Evolutionary conservation across 2,113 vertebrate species (phyloP).

Genomic region (Sinocyclocheilus grahami): DNA sequence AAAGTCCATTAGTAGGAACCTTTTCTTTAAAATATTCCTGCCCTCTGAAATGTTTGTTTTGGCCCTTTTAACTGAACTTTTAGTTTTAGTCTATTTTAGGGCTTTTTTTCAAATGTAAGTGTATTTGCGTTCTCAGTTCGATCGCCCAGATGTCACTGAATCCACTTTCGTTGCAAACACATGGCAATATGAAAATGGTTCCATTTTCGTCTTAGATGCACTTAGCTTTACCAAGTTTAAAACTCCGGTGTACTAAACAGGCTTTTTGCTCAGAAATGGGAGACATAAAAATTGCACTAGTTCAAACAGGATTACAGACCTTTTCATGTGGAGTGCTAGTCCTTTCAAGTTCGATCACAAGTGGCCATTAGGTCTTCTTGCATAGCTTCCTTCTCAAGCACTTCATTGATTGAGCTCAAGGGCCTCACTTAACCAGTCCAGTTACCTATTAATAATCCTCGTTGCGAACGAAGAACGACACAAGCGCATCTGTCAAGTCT

Average conservation of each 20-base stretch:
- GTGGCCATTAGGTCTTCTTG: conserved; percentile 55
- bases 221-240: conserved; percentile 38
- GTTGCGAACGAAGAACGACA: conserved; percentile 2
- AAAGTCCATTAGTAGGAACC: conserved; percentile 59
- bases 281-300: conserved; percentile 5
- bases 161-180: conserved; percentile 19
- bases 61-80: conserved; percentile 41
- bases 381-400: conserved; percentile 49
- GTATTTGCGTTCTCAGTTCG: conserved; percentile 8
- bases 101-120: conserved; percentile 39
- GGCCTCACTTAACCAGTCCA: conserved; percentile 50
- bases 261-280: conserved; percentile 24
- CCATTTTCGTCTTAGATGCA: conserved; percentile 29
- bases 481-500: background rate
- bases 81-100: conserved; percentile 43
- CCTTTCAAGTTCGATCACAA: conserved; percentile 43
- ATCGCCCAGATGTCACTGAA: conserved; percentile 20
- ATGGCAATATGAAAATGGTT: conserved; percentile 20
- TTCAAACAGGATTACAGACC: conserved; percentile 29
- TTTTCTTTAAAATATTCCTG: conserved; percentile 51
- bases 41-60: conserved; percentile 54
- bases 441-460: conserved; percentile 50
- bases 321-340: conserved; percentile 38
- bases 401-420: conserved; percentile 56
- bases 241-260: conserved; percentile 17